These are phyloP conservation scores for Eufriesea mexicana DNA, from an alignment of 1,140 invertebrate species.

Conservation along the genomic window DNA sequence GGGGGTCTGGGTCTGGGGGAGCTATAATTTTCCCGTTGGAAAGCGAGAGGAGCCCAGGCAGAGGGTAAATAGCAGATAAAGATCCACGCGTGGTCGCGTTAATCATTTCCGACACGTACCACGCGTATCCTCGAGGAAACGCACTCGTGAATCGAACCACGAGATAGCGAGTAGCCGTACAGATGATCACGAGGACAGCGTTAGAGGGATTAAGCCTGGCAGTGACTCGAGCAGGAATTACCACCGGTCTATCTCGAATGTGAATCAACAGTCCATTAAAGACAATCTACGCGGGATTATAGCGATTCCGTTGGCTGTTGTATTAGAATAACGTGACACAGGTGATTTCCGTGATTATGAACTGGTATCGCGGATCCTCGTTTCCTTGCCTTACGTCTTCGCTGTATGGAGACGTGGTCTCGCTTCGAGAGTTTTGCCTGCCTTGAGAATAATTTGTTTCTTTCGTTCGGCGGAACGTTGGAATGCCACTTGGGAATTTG, in stretches of 20 bases:
- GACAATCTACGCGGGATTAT: neutral
- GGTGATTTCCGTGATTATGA: neutral
- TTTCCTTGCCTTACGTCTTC: neutral
- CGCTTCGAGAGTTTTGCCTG: neutral
- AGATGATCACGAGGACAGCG: too few relatives aligned
- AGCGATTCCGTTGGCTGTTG: neutral
- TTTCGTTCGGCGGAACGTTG: neutral
- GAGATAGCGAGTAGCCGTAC: neutral
- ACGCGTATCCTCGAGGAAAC: constrained; percentile 15
- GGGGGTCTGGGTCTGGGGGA: neutral
- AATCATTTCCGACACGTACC: constrained; percentile 51
- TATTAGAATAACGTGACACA: too few relatives aligned
- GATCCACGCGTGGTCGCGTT: constrained; percentile 29
- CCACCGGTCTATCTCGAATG: neutral
- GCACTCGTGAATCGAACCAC: neutral
- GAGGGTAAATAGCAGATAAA: constrained; percentile 45
- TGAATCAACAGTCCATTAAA: neutral
- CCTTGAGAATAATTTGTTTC: constrained; percentile 3
- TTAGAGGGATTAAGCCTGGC: neutral
- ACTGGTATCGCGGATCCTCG: neutral
- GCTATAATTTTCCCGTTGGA: constrained; percentile 11
- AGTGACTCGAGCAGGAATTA: neutral
- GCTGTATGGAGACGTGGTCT: neutral
- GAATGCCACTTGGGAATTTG: neutral
- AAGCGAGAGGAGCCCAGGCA: constrained; percentile 16